These are phyloP conservation scores for Ceriagrion tenellum DNA, from an alignment of 2,888 invertebrate genomes.

Conservation along the genomic window DNA sequence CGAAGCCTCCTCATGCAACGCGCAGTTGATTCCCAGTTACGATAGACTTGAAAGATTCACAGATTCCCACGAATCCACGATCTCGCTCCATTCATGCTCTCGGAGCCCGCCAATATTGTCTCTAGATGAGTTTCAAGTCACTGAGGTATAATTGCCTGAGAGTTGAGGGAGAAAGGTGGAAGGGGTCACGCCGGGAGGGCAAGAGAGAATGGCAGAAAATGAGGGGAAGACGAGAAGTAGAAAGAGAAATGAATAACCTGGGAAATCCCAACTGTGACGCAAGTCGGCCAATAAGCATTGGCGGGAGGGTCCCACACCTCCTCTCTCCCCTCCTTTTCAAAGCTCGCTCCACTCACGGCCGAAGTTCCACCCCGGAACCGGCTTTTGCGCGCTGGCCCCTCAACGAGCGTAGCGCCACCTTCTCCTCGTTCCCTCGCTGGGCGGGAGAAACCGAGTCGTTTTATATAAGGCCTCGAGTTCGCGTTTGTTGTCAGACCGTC, in stretches of 20 bases:
- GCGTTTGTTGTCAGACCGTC: not conserved
- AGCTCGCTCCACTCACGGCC: not conserved
- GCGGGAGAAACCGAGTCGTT: not conserved
- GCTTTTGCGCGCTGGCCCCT: not conserved
- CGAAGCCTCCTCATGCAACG: too few species aligned
- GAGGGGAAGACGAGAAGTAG: not conserved
- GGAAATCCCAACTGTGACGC: constrained; percentile 36
- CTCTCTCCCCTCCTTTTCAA: not conserved
- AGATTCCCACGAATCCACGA: too few species aligned
- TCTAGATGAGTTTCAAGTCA: not conserved
- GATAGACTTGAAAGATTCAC: not conserved
- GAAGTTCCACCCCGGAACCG: not conserved
- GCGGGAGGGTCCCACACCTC: not conserved
- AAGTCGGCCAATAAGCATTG: constrained; percentile 19
- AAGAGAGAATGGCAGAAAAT: not conserved
- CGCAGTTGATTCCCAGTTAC: too few species aligned
- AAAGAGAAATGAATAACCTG: constrained; percentile 31
- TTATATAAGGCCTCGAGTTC: not conserved
- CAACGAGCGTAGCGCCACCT: not conserved
- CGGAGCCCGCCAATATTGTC: too few species aligned
- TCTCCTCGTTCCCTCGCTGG: not conserved
- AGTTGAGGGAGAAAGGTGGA: not conserved
- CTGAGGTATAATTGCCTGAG: not conserved
- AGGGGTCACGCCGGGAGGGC: not conserved
- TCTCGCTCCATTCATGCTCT: too few species aligned